Evolutionary conservation across 2,797 vertebrate genomes (phyloP).

Genomic region (Antennarius maculatus): DNA sequence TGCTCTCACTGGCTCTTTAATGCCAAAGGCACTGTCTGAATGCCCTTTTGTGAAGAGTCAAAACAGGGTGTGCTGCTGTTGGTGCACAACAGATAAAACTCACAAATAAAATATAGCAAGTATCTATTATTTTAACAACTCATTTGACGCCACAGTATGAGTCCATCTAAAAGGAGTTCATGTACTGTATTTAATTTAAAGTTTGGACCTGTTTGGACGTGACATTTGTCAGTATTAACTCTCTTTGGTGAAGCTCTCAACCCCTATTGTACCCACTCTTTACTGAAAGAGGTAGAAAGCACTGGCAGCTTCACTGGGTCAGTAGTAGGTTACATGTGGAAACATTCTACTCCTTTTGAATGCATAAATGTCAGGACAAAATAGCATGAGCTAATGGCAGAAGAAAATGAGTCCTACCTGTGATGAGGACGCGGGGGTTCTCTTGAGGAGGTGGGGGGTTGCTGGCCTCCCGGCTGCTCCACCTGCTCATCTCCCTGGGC

Average conservation of each 20-base stretch:
- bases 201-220: not conserved
- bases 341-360: conserved; percentile 9
- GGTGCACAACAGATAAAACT: conserved; percentile 62
- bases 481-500: conserved; percentile 70
- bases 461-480: conserved; percentile 60
- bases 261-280: not conserved
- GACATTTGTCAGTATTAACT: not conserved
- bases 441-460: conserved; percentile 51
- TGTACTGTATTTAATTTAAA: not conserved
- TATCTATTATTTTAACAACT: conserved; percentile 17
- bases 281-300: conserved; percentile 34
- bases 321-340: conserved; percentile 19
- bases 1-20: conserved; percentile 58
- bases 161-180: not conserved
- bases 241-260: conserved; percentile 1
- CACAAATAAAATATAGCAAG: conserved; percentile 26
- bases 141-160: not conserved
- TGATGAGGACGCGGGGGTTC: conserved; percentile 80
- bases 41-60: conserved; percentile 70
- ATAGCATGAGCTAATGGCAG: not conserved
- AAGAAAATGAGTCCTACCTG: conserved; percentile 63
- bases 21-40: conserved; percentile 64
- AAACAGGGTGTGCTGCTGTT: conserved; percentile 55
- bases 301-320: conserved; percentile 20
- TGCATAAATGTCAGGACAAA: conserved; percentile 2